Conservation (phyloP, 2,888 invertebrate genomes). For the Sesamia inferens region DNA sequence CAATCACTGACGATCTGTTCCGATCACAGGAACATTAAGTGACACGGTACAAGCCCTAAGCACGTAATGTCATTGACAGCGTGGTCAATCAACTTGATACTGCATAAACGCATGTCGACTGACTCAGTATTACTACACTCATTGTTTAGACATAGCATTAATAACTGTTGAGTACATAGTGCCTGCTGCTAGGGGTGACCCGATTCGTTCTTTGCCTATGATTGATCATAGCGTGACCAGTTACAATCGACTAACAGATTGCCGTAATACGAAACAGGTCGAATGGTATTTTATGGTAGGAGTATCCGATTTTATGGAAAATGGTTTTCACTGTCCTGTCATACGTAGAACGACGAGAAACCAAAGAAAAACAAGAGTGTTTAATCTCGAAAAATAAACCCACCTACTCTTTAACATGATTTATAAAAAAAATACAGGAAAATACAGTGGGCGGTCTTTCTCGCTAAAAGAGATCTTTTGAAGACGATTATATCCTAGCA, state of each 20-base stretch:
- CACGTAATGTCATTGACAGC: conserved; percentile 59
- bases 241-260: conserved; percentile 58
- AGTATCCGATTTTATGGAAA: conserved; percentile 39
- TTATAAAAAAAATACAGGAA: background rate
- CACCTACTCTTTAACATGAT: background rate
- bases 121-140: conserved; percentile 54
- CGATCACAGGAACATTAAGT: conserved; percentile 39
- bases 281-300: conserved; percentile 36
- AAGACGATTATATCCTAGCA: background rate
- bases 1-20: conserved; percentile 42
- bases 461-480: background rate
- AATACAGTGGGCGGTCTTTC: background rate
- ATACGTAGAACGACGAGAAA: background rate
- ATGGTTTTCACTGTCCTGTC: conserved; percentile 20
- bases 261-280: conserved; percentile 56
- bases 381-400: background rate
- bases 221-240: conserved; percentile 64
- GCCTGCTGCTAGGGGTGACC: conserved; percentile 52
- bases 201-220: conserved; percentile 51
- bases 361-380: background rate
- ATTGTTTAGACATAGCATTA: conserved; percentile 60
- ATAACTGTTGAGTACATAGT: conserved; percentile 46
- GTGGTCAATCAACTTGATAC: conserved; percentile 63
- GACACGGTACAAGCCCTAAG: conserved; percentile 40
- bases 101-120: conserved; percentile 53